Base-by-base conservation (phyloP, 2,888 invertebrate species). In the Euclidia mi region DNA sequence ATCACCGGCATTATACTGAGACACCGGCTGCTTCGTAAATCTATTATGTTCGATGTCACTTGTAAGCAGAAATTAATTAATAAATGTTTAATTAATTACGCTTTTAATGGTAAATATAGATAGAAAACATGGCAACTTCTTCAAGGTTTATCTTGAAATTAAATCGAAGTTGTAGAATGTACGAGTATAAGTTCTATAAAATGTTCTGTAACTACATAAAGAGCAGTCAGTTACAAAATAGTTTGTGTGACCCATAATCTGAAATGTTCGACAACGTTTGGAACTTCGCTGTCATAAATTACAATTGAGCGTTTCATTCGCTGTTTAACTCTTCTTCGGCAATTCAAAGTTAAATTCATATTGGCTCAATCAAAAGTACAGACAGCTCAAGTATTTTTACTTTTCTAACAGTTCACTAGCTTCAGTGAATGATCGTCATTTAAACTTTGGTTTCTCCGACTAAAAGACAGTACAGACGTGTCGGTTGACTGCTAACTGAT, bases 321-420 rank as follows among this genome's bases (percentile, higher is more conserved):
- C 34, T 53, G 52, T 58, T 65, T 44, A 59, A 72, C 64, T 72
- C 53, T 64, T 62, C 62, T 62, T 67, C 56, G 62, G 50, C 65
- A 66, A 69, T 71, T 67, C 51, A 68, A 77, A 77, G 56, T 74
- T 67, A 31, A 58, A 56, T 77, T 76, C 69, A 67, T 73, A 66
- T 69, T 65, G 67, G 52, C 52, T 66, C 63, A 77, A 75, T 71
- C 73, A 69, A 73, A 25, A 71, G 58, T 71, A n/a, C n/a, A n/a
- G 55, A 58, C 61, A 44, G 57, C 50, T 20, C 47, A 50, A 50
- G 59, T 43, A 29, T 65, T 50, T 43, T 53, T 50, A 58, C 53
- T 72, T 66, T 67, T 56, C 25, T 56, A 61, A 65, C 51, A 61
- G 60, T 66, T 71, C 31, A 3, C 25, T 40, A 49, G 28, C 29